A percentile compares a stretch with the other conserved stretches of the same genome.
phyloP scores from a whole-genome alignment of 2,888 invertebrate species.

The Ctena decussata region DNA sequence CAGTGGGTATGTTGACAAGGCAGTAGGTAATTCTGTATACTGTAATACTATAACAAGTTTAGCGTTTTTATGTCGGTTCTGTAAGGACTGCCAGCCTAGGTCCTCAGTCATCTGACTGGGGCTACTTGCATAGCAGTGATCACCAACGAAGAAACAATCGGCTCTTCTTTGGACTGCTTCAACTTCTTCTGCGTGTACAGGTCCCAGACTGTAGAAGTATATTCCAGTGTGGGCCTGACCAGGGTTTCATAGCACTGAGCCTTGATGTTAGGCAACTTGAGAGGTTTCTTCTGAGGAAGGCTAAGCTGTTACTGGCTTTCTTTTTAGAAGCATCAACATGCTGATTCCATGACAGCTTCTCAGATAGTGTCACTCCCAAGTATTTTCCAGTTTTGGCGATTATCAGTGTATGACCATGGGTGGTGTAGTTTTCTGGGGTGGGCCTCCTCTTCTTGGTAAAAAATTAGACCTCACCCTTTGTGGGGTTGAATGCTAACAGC shows the following conservation, averaged over 20 bases:
- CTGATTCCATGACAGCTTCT: constrained; percentile 15
- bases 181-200: constrained; percentile 20
- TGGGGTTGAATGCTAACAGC: constrained; percentile 56
- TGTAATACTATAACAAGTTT: background rate
- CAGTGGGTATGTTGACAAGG: background rate
- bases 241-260: constrained; percentile 29
- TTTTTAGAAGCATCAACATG: background rate
- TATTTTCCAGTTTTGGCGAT: constrained; percentile 10
- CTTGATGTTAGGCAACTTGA: constrained; percentile 41
- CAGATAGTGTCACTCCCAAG: constrained; percentile 9
- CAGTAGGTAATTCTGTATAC: too few relatives aligned
- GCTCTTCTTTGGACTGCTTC: constrained; percentile 43
- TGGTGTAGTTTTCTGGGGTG: background rate
- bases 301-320: constrained; percentile 6
- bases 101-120: background rate
- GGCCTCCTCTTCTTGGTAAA: constrained; percentile 35
- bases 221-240: constrained; percentile 39
- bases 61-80: background rate
- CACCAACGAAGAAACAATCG: background rate
- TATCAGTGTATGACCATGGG: constrained; percentile 3
- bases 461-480: constrained; percentile 45
- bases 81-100: background rate
- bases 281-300: constrained; percentile 29
- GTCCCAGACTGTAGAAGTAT: constrained; percentile 43
- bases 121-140: background rate